Evolutionary conservation across 2,113 vertebrate genomes (phyloP), one percentile per base, ranked within the genome.

Genomic region (Boleophthalmus pectinirostris): DNA sequence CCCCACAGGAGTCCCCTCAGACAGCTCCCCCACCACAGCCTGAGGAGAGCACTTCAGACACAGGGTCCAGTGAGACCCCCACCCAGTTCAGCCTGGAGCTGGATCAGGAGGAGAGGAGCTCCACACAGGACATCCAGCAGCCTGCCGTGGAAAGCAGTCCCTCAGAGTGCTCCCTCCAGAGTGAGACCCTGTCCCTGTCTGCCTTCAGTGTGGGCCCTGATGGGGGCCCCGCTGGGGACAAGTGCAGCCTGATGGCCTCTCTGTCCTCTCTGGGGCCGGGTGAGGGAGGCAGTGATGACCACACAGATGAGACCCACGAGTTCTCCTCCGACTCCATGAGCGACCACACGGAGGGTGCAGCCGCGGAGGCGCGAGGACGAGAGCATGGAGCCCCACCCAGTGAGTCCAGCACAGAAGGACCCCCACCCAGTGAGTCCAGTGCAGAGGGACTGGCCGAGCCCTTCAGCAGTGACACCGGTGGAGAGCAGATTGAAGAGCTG

Each of bases 261-360:
- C 66, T 94, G 73, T 91, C 91, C 21, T 94, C 93, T 58, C 69
- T 93, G 33, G 86, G 87, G 61, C 84, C 83, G 0, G 66, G 83
- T 16, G 84, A 85, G 1, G 90, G 69, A 18, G 87, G 80, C 68
- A 85, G 84, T 0, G 92, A 94, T 0, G 93, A 89, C n/a, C 92
- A 90, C 0, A 95, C 94, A 3, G 92, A 92, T 1, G 95, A 91
- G 80, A 85, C 84, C 49, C 80, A 71, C 0, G 93, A 80, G 88
- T 93, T 85, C 73, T 92, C 91, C 46, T 92, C 91, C 0, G 96
- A 96, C 68, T 96, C 96, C 0, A 88, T 95, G 80, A 95, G 94
- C 0, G 95, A 96, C 78, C 91, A 94, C 53, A 91, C 84, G 0
- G 95, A 92, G 65, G 82, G 82, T 13, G 81, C 38, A 47, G 0